These are phyloP conservation scores for Paramormyrops kingsleyae DNA, from an alignment of 2,113 vertebrate genomes.

Conservation along the genomic window DNA sequence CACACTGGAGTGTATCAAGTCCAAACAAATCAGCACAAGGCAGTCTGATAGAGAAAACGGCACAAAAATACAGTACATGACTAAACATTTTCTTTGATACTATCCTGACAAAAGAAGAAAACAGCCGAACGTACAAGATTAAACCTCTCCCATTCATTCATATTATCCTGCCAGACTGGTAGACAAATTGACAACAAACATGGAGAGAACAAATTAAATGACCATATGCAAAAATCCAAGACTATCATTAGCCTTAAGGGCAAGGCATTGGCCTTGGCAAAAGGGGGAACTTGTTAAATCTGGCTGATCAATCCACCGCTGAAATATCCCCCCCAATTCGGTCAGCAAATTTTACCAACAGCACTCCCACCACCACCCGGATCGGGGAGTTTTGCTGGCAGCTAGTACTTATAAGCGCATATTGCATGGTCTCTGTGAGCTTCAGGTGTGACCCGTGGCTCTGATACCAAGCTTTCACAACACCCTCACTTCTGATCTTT, in stretches of 20 bases:
- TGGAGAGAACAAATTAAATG: background rate
- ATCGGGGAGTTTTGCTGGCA: background rate
- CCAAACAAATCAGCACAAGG: background rate
- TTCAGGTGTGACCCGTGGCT: background rate
- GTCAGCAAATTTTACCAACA: background rate
- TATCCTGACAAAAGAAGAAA: no score
- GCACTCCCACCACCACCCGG: background rate
- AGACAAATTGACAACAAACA: background rate
- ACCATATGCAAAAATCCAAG: background rate
- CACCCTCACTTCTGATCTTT: background rate
- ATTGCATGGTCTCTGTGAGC: background rate
- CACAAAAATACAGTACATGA: background rate
- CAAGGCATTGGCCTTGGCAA: background rate
- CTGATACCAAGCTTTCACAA: background rate
- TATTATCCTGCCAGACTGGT: background rate
- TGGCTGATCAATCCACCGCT: background rate
- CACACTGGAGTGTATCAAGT: background rate
- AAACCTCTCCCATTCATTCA: background rate
- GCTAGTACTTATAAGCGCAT: background rate
- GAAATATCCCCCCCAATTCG: background rate
- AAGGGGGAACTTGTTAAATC: background rate
- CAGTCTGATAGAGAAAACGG: background rate
- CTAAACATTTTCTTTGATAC: background rate
- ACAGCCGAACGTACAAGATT: no score
- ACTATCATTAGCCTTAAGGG: background rate